Evolutionary conservation across 2,797 vertebrate genomes (phyloP).

Genomic region (Alauda arvensis): DNA sequence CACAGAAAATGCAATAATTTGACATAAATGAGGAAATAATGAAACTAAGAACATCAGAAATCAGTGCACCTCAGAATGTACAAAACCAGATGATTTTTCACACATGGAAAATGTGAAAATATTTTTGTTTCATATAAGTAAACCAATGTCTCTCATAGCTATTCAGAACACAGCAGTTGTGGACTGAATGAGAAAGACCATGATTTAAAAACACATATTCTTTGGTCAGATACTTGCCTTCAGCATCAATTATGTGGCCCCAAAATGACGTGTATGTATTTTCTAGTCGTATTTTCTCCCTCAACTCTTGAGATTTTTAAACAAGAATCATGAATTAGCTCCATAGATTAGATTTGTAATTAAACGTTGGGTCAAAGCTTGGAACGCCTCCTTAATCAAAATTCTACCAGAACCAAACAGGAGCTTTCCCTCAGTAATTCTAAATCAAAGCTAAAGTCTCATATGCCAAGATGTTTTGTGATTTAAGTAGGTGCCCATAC

Average conservation of each 20-base stretch:
- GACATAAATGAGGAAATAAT: neutral
- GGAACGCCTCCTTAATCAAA: neutral
- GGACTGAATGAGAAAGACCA: neutral
- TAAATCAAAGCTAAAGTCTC: neutral
- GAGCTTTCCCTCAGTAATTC: neutral
- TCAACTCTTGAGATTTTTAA: neutral
- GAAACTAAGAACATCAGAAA: neutral
- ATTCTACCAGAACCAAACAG: neutral
- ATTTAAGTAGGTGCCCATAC: neutral
- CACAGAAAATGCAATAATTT: neutral
- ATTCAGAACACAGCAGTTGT: neutral
- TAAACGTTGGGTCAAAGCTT: neutral
- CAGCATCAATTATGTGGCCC: neutral
- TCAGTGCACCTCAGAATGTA: neutral
- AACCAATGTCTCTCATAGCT: neutral
- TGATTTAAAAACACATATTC: accelerated
- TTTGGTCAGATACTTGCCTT: neutral
- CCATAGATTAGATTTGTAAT: neutral
- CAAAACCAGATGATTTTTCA: neutral
- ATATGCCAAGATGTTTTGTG: neutral
- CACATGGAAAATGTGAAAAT: neutral
- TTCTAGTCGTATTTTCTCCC: neutral
- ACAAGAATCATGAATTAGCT: neutral
- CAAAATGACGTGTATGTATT: neutral
- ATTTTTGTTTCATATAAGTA: neutral